Percentiles rank a stretch among this genome's conserved stretches.
Evolutionary conservation across 2,113 vertebrate genomes (phyloP).

Genomic region (Mustela nigripes): DNA sequence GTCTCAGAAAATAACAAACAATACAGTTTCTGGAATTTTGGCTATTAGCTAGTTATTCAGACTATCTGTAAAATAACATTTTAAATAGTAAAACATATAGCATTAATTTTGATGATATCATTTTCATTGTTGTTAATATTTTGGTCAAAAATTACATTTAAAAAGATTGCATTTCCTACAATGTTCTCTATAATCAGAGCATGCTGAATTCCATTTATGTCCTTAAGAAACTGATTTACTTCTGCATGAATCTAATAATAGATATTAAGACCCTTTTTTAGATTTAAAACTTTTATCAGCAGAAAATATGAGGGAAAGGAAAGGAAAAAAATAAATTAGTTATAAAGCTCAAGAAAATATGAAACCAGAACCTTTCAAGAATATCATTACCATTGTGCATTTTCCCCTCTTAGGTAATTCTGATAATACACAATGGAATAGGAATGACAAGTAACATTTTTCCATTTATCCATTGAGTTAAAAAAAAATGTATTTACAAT

Average conservation of each 20-base stretch:
- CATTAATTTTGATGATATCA: background rate
- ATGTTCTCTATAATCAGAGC: constrained; percentile 57
- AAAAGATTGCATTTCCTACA: constrained; percentile 57
- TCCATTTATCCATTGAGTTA: background rate
- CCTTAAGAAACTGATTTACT: constrained; percentile 58
- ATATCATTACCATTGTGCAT: background rate
- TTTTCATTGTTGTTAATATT: constrained; percentile 47
- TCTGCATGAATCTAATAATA: constrained; percentile 68
- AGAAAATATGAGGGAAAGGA: constrained; percentile 34
- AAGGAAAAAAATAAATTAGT: constrained; percentile 43
- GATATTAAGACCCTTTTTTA: constrained; percentile 57
- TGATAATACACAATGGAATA: background rate
- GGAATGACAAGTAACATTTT: background rate
- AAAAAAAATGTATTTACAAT: background rate
- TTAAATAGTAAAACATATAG: background rate
- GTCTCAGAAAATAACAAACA: constrained; percentile 33
- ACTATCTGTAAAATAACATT: constrained; percentile 33
- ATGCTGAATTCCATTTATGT: background rate
- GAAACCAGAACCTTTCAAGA: background rate
- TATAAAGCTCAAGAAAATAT: background rate
- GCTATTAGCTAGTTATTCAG: background rate
- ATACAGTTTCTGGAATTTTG: background rate
- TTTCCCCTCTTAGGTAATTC: background rate
- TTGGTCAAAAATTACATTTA: background rate
- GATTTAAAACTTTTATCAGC: constrained; percentile 36